phyloP scores from a whole-genome alignment of 2,888 invertebrate species.

The Reticulitermes lucifugus region DNA sequence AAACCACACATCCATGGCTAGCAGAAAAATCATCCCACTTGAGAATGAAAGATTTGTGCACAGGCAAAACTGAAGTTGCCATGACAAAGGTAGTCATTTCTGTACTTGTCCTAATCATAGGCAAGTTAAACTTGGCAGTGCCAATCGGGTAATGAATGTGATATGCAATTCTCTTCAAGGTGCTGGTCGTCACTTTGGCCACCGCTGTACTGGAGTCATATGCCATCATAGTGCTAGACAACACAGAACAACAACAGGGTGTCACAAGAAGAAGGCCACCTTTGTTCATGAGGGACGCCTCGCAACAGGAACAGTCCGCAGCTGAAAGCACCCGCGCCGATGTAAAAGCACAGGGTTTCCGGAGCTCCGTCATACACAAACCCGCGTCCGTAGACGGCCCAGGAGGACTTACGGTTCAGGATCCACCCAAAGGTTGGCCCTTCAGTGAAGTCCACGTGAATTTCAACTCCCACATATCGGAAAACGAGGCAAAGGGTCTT shows the following conservation, averaged over 20 bases:
- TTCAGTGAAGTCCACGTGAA: slow-evolving; percentile 48
- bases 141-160: too few species aligned
- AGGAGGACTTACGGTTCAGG: slow-evolving; percentile 47
- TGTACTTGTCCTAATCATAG: too few species aligned
- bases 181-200: slow-evolving; percentile 20
- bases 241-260: not conserved
- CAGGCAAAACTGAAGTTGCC: too few species aligned
- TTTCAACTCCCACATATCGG: slow-evolving; percentile 19
- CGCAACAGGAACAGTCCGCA: not conserved
- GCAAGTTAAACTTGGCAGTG: too few species aligned
- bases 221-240: not conserved
- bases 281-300: not conserved
- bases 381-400: not conserved
- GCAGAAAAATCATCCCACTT: too few species aligned
- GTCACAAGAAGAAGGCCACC: not conserved
- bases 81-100: too few species aligned
- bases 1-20: too few species aligned
- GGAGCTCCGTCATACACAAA: slow-evolving; percentile 40
- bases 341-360: not conserved
- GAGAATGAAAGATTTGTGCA: too few species aligned
- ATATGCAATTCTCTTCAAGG: not conserved
- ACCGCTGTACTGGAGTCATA: not conserved
- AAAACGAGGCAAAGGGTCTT: not conserved
- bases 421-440: slow-evolving; percentile 52
- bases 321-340: not conserved